Conservation (phyloP, 1,140 invertebrate species). For the Ips nitidus region DNA sequence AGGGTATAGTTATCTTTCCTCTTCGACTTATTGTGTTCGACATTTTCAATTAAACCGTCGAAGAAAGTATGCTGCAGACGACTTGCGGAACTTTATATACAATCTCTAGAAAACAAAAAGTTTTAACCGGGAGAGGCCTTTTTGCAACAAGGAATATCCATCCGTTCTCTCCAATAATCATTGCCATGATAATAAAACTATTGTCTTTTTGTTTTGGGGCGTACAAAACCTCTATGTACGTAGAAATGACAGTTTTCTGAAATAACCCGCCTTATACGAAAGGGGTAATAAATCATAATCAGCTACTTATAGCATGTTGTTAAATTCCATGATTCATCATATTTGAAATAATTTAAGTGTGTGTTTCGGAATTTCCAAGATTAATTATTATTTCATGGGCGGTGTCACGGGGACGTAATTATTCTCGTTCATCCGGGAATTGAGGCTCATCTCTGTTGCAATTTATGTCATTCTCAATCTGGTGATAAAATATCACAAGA, state of each 20-base stretch:
- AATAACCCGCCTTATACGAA: conserved; percentile 3
- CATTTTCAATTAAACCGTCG: conserved; percentile 4
- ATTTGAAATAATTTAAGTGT: conserved; percentile 25
- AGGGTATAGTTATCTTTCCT: background rate
- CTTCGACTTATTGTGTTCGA: background rate
- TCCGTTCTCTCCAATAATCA: background rate
- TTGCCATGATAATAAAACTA: conserved; percentile 5
- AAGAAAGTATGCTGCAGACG: background rate
- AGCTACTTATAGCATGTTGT: conserved; percentile 28
- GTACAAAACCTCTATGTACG: conserved; percentile 2
- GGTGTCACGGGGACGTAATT: background rate
- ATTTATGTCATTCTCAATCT: too few species aligned
- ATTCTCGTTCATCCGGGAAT: background rate
- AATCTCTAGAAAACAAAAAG: background rate
- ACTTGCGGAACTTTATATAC: conserved; percentile 1
- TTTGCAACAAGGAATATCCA: background rate
- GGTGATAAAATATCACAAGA: too few species aligned
- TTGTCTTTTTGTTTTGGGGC: conserved; percentile 9
- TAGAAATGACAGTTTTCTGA: conserved; percentile 25
- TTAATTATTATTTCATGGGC: conserved; percentile 24
- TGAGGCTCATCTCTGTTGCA: too few species aligned
- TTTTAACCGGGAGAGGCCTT: background rate
- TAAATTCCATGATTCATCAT: conserved; percentile 27
- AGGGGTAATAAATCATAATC: conserved; percentile 26
- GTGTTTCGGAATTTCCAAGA: conserved; percentile 24